A percentile compares a stretch with the other conserved stretches of the same genome.
Evolutionary conservation across 1,140 invertebrate genomes (phyloP).

Genomic region (Bombus huntii): DNA sequence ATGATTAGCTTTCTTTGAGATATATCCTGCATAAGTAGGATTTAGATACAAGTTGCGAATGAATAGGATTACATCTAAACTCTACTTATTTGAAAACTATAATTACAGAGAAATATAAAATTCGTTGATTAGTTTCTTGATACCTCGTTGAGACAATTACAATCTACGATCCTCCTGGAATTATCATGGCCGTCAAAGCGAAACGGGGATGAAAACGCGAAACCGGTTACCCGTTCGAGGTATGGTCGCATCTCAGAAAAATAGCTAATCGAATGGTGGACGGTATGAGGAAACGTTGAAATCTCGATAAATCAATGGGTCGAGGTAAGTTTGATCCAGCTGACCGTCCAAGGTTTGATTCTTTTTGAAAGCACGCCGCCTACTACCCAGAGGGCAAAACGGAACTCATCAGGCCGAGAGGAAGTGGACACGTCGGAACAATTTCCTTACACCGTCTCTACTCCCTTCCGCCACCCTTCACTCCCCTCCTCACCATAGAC

Average conservation of each 20-base stretch:
- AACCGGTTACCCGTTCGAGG: background rate
- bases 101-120: too few relatives aligned
- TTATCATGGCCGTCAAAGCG: background rate
- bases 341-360: conserved; percentile 36
- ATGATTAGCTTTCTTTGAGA: too few relatives aligned
- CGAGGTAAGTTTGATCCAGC: conserved; percentile 55
- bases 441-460: conserved; percentile 81
- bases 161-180: background rate
- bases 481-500: background rate
- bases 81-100: too few relatives aligned
- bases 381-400: conserved; percentile 61
- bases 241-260: background rate
- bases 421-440: conserved; percentile 83
- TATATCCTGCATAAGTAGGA: too few relatives aligned
- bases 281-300: background rate
- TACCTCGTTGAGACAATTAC: too few relatives aligned
- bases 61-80: too few relatives aligned
- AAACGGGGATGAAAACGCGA: background rate
- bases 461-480: conserved; percentile 19
- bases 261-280: conserved; percentile 2
- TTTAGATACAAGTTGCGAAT: too few relatives aligned
- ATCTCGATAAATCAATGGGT: conserved; percentile 14
- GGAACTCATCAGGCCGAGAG: conserved; percentile 82
- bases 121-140: too few relatives aligned
- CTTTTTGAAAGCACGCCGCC: conserved; percentile 51